phyloP scores from a whole-genome alignment of 2,113 vertebrate genomes.

The Perca fluviatilis region DNA sequence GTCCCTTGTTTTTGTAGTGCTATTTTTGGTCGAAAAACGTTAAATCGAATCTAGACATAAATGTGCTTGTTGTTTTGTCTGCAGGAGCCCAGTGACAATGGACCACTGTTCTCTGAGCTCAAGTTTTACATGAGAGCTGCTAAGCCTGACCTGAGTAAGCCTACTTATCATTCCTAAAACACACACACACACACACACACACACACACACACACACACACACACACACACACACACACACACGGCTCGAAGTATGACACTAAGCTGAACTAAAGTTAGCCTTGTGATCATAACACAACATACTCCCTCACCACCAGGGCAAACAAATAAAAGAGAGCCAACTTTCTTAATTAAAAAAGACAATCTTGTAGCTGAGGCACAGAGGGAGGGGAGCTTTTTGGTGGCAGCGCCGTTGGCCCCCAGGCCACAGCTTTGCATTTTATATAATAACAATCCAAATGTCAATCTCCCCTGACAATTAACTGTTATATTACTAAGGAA shows the following conservation, averaged over 20 bases:
- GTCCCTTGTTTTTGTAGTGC: not conserved
- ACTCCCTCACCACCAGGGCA: slow-evolving; percentile 51
- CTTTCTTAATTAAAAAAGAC: slow-evolving; percentile 85
- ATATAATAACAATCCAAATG: slow-evolving; percentile 87
- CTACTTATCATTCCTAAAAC: slow-evolving; percentile 2
- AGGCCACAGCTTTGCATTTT: slow-evolving; percentile 83
- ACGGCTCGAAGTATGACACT: slow-evolving; percentile 8
- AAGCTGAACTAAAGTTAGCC: slow-evolving; percentile 51
- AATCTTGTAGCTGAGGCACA: slow-evolving; percentile 55
- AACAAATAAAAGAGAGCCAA: slow-evolving; percentile 75
- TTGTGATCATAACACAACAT: slow-evolving; percentile 43
- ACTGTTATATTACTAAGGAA: slow-evolving; percentile 85
- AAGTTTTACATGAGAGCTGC: slow-evolving; percentile 98
- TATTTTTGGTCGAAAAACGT: no score
- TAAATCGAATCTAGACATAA: not conserved
- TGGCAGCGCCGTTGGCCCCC: slow-evolving; percentile 66
- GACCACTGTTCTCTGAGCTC: slow-evolving; percentile 96
- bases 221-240: not conserved
- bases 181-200: not conserved
- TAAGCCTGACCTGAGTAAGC: slow-evolving; percentile 95
- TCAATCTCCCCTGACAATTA: slow-evolving; percentile 86
- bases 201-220: slow-evolving; percentile 1
- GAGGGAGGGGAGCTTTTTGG: slow-evolving; percentile 59
- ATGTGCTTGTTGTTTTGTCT: slow-evolving; percentile 13
- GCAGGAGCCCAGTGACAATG: slow-evolving; percentile 96